These are phyloP conservation scores for Larimichthys crocea DNA, from an alignment of 2,113 vertebrate genomes.

Conservation along the genomic window DNA sequence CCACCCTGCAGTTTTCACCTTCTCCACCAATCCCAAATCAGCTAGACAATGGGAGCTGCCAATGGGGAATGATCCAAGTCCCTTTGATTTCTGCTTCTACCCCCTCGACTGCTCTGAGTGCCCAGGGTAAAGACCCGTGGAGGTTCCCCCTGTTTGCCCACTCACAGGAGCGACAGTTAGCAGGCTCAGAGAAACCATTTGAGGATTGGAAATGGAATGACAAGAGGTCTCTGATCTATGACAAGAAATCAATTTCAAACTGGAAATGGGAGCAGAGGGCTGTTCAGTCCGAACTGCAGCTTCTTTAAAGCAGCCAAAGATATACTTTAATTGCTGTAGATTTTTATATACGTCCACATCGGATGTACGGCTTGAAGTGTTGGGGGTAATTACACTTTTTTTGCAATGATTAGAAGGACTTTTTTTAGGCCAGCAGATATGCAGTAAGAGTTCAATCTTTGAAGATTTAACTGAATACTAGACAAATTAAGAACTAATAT, in stretches of 20 bases:
- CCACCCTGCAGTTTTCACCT: slow-evolving; percentile 69
- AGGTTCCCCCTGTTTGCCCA: slow-evolving; percentile 76
- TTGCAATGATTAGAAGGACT: slow-evolving; percentile 77
- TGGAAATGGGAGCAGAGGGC: slow-evolving; percentile 75
- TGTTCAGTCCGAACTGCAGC: slow-evolving; percentile 63
- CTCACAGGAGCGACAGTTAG: slow-evolving; percentile 69
- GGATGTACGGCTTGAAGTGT: slow-evolving; percentile 59
- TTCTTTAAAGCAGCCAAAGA: slow-evolving; percentile 77
- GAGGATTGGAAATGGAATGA: slow-evolving; percentile 80
- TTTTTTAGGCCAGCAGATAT: slow-evolving; percentile 79
- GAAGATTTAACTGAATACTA: slow-evolving; percentile 81
- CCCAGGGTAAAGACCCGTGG: slow-evolving; percentile 83
- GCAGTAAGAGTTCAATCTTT: slow-evolving; percentile 83
- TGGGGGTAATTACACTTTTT: slow-evolving; percentile 77
- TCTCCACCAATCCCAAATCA: slow-evolving; percentile 81
- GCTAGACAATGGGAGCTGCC: slow-evolving; percentile 81
- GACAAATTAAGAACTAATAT: slow-evolving; percentile 82
- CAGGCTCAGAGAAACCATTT: slow-evolving; percentile 76
- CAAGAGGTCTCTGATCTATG: slow-evolving; percentile 81
- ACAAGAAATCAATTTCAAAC: slow-evolving; percentile 85
- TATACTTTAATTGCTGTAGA: slow-evolving; percentile 81
- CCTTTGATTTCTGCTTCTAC: slow-evolving; percentile 82
- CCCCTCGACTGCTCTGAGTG: slow-evolving; percentile 74
- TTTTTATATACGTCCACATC: slow-evolving; percentile 68
- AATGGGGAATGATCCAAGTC: slow-evolving; percentile 74